These are phyloP conservation scores for Chaetops frenatus DNA, from an alignment of 2,113 vertebrate species.

Conservation along the genomic window DNA sequence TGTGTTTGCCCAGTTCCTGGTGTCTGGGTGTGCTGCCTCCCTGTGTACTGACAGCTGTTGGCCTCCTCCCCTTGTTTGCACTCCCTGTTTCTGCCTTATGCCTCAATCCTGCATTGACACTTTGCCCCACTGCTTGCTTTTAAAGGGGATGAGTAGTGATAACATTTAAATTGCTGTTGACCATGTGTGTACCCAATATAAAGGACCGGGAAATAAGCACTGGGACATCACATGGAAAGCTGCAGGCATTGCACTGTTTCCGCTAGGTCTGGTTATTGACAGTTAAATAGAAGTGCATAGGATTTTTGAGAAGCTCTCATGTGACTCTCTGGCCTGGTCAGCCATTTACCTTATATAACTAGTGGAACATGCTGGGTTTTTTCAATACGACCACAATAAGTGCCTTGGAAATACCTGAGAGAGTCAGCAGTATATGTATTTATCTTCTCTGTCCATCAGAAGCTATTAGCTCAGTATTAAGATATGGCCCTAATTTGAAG, in stretches of 20 bases:
- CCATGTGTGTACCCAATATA: slow-evolving; percentile 48
- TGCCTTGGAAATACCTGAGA: not conserved
- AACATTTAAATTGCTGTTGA: slow-evolving; percentile 64
- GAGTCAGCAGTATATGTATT: not conserved
- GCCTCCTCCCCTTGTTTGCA: not conserved
- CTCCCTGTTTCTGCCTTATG: not conserved
- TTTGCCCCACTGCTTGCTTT: not conserved
- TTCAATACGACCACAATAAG: not conserved
- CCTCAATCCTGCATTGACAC: not conserved
- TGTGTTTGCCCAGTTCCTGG: not conserved
- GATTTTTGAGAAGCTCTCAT: slow-evolving; percentile 39
- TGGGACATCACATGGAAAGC: slow-evolving; percentile 66
- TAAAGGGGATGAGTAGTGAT: slow-evolving; percentile 2
- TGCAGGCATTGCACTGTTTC: slow-evolving; percentile 35
- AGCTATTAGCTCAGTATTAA: not conserved
- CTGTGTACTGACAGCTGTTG: not conserved
- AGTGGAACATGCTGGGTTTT: not conserved
- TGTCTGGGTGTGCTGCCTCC: not conserved
- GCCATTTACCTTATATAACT: slow-evolving; percentile 24
- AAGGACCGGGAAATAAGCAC: slow-evolving; percentile 72
- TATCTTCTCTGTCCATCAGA: not conserved
- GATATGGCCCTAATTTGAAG: not conserved
- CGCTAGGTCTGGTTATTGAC: slow-evolving; percentile 42
- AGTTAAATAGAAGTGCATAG: slow-evolving; percentile 11
- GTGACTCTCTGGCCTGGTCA: slow-evolving; percentile 38